phyloP scores from a whole-genome alignment of 2,888 invertebrate species.

The Machimus atricapillus region DNA sequence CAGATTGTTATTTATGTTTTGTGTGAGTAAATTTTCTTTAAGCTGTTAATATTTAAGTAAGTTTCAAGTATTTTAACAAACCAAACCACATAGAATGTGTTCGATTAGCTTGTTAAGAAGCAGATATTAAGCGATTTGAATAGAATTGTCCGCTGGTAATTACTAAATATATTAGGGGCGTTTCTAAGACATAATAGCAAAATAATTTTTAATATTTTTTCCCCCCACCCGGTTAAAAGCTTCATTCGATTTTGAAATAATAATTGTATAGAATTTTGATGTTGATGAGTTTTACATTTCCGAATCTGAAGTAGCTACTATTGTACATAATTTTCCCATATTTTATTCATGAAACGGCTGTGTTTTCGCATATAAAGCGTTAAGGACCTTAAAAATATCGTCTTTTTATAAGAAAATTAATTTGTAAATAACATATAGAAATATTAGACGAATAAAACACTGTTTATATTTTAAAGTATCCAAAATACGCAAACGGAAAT shows the following conservation, averaged over 20 bases:
- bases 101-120: conserved; percentile 1
- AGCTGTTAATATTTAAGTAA: background rate
- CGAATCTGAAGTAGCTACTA: background rate
- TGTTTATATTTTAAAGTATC: conserved; percentile 26
- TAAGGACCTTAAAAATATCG: conserved; percentile 19
- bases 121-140: background rate
- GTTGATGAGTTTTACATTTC: background rate
- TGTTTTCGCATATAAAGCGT: conserved; percentile 28
- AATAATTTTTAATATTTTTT: background rate
- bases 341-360: conserved; percentile 30
- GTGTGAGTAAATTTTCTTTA: background rate
- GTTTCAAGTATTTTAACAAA: conserved; percentile 27
- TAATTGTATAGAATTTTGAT: background rate
- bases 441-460: conserved; percentile 5
- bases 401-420: conserved; percentile 13
- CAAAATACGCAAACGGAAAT: background rate
- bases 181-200: background rate
- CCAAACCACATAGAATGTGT: conserved; percentile 40
- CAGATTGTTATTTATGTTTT: background rate
- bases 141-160: background rate
- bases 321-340: background rate
- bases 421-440: conserved; percentile 4
- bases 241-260: background rate
- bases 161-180: background rate
- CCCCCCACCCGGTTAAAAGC: background rate